Evolutionary conservation across 1,140 invertebrate species (phyloP), one percentile per base, ranked within the genome.

Genomic region (Danaus plexippus): DNA sequence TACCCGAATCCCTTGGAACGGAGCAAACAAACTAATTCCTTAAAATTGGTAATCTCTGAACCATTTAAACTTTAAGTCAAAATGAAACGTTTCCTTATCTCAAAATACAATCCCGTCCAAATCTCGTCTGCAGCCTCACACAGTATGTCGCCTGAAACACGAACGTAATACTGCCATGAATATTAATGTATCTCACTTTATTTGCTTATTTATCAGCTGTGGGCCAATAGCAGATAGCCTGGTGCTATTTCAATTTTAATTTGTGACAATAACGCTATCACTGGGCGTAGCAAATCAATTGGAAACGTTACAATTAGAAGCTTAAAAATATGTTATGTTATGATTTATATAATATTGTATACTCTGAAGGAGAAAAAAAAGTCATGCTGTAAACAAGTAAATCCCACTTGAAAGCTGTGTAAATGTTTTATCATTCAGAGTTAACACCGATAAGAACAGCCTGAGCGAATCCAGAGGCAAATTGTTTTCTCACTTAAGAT

Each of bases 141-240:
- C 61, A 59, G 48, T 63, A 46, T 61, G 59, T 61, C 43, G 49
- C 59, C 50, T 52, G 53, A 47, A 60, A 68, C 66, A 71, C 66
- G 66, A 64, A 43, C 43, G 57, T 75, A 70, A 75, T 70, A 63
- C 61, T 48, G 63, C 61, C 65, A 74, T 75, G 72, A 72, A 75
- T 75, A 75, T 75, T 75, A 71, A 75, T 73, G 64, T 22, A 57
- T 52, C 47, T 61, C 63, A 66, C 61, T 69, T 69, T 75, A 75
- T 75, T 75, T 72, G 69, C 65, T 70, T 72, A 70, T 72, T 72
- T 75, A 72, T 75, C 69, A 72, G 63, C 67, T 64, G 50, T 53
- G 53, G 57, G 63, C 61, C 66, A 64, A 72, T 71, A 67, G 22
- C 22, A 32, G 22, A 69, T 67, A 62, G 63, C 59, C 54, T 63